These are phyloP conservation scores for Drosophila imparisetae DNA, from an alignment of 2,888 invertebrate species.

Conservation along the genomic window DNA sequence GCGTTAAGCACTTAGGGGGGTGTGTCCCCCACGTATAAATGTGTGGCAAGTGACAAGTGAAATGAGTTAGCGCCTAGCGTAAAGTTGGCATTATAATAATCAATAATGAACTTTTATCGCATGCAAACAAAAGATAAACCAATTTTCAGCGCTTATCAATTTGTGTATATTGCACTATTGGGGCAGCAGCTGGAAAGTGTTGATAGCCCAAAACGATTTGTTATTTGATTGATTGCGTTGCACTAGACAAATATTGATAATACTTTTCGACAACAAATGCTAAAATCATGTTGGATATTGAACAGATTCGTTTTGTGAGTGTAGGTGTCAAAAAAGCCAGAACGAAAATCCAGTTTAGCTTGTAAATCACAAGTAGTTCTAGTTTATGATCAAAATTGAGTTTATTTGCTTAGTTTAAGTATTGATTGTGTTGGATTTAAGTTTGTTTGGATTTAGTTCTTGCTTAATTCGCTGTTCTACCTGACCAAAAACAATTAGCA, in stretches of 20 bases:
- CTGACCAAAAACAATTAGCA: background rate
- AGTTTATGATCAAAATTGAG: background rate
- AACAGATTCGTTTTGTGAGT: background rate
- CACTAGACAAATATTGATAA: conserved; percentile 25
- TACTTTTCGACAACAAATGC: conserved; percentile 3
- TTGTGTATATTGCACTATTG: conserved; percentile 28
- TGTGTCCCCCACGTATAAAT: conserved; percentile 22
- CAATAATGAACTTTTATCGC: conserved; percentile 60
- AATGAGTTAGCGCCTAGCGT: conserved; percentile 6
- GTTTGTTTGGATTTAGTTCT: background rate
- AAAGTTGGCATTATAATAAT: conserved; percentile 40
- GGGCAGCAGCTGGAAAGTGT: background rate
- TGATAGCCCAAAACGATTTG: conserved; percentile 1
- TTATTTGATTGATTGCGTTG: conserved; percentile 21
- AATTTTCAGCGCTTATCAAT: conserved; percentile 56
- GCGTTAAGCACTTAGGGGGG: conserved; percentile 7
- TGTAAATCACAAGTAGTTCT: background rate
- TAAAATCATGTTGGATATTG: conserved; percentile 2
- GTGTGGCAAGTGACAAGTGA: conserved; percentile 13
- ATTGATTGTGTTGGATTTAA: background rate
- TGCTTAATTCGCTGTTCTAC: background rate
- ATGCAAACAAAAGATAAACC: conserved; percentile 61
- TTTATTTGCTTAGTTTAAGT: background rate
- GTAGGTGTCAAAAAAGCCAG: conserved; percentile 7
- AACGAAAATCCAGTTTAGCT: background rate